These are phyloP conservation scores for Tryphoninae sp. DNA, from an alignment of 2,888 invertebrate genomes.

Conservation along the genomic window DNA sequence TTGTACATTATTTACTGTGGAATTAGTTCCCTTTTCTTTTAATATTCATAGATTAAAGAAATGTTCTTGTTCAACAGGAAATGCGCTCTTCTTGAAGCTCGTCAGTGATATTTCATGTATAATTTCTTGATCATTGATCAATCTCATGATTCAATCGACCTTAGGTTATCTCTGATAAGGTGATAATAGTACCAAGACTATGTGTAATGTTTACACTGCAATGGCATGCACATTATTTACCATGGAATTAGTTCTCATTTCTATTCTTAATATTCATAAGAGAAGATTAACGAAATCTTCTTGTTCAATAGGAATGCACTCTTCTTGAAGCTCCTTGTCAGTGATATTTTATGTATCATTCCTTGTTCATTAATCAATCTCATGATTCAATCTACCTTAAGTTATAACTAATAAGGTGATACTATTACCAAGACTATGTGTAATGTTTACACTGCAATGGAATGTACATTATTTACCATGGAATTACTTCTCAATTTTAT, in stretches of 20 bases:
- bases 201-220: too few relatives aligned
- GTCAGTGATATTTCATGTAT: slow-evolving; percentile 83
- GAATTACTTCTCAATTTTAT: not conserved
- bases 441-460: not conserved
- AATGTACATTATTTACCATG: slow-evolving; percentile 2
- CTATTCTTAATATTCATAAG: not conserved
- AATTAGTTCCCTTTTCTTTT: not conserved
- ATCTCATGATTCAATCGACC: too few relatives aligned
- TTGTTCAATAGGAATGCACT: slow-evolving; percentile 85
- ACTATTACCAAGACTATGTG: not conserved
- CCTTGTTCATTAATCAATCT: too few relatives aligned
- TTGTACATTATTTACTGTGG: not conserved
- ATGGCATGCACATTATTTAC: not conserved
- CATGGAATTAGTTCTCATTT: not conserved
- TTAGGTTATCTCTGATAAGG: slow-evolving; percentile 16
- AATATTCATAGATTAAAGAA: not conserved
- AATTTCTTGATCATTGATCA: too few relatives aligned
- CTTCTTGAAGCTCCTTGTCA: slow-evolving; percentile 74
- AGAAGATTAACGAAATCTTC: not conserved
- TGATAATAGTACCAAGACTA: not conserved
- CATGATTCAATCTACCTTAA: too few relatives aligned
- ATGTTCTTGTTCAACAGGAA: slow-evolving; percentile 82
- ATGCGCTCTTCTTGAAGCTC: slow-evolving; percentile 87
- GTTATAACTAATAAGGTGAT: slow-evolving; percentile 8
- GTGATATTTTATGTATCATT: too few relatives aligned